These are phyloP conservation scores for Drosophila antonietae DNA, from an alignment of 2,888 invertebrate species.

Conservation along the genomic window DNA sequence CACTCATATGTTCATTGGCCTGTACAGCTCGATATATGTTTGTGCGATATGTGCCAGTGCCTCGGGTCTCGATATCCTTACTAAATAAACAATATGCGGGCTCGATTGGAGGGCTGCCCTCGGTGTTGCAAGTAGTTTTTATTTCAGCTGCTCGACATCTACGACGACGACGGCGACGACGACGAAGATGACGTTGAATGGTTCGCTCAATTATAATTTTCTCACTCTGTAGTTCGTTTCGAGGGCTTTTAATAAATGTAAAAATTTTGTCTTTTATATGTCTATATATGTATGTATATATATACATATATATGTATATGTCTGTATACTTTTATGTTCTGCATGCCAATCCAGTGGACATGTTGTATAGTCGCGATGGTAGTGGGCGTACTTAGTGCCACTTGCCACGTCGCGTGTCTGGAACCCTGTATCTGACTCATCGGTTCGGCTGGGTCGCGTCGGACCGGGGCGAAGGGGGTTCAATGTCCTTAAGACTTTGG, in stretches of 20 bases:
- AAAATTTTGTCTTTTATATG: conserved; percentile 44
- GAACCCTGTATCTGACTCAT: conserved; percentile 50
- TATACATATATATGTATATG: too few species aligned
- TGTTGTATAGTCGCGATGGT: conserved; percentile 27
- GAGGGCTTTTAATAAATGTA: conserved; percentile 71
- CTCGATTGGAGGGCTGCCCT: conserved; percentile 45
- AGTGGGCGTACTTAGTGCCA: conserved; percentile 41
- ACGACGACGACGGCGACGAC: conserved; percentile 5
- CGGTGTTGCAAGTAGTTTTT: conserved; percentile 41
- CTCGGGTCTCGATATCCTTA: conserved; percentile 71
- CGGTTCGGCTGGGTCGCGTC: conserved; percentile 18
- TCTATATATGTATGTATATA: not conserved
- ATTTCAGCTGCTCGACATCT: conserved; percentile 44
- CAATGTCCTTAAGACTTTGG: conserved; percentile 67
- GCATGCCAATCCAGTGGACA: conserved; percentile 56
- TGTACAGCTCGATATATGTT: conserved; percentile 20
- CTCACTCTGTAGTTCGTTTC: conserved; percentile 43
- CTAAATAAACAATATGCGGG: conserved; percentile 79
- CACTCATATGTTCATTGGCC: conserved; percentile 18
- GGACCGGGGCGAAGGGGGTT: conserved; percentile 42
- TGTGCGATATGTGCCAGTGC: conserved; percentile 59
- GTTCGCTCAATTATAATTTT: conserved; percentile 62
- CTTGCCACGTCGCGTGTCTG: conserved; percentile 64
- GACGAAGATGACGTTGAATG: conserved; percentile 21
- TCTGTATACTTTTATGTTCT: conserved; percentile 10